Percentiles rank a stretch among this genome's conserved stretches.
These are phyloP conservation scores for Dolomedes plantarius DNA, from an alignment of 2,888 invertebrate species.

Conservation along the genomic window DNA sequence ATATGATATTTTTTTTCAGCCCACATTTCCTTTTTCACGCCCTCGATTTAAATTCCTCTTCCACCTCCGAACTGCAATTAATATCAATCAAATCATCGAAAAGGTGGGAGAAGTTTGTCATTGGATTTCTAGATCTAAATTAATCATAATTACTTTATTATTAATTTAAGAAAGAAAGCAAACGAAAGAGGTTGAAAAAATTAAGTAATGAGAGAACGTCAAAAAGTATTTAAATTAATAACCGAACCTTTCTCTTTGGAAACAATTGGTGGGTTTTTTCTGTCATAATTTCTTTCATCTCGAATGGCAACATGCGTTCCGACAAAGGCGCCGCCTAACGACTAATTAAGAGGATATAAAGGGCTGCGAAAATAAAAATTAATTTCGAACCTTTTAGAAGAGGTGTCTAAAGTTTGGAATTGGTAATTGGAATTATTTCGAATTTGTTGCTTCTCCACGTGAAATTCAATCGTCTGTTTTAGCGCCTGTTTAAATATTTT, in stretches of 20 bases:
- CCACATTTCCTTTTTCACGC: conserved; percentile 24
- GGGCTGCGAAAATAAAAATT: conserved; percentile 57
- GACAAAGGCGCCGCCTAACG: conserved; percentile 70
- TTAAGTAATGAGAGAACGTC: conserved; percentile 68
- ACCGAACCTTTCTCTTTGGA: conserved; percentile 64
- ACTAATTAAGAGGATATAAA: conserved; percentile 66
- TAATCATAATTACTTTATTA: conserved; percentile 70
- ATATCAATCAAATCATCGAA: conserved; percentile 61
- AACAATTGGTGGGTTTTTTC: conserved; percentile 50
- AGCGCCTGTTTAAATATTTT: conserved; percentile 29
- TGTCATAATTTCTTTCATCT: conserved; percentile 65
- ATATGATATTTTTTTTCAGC: not conserved
- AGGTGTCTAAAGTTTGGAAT: conserved; percentile 61
- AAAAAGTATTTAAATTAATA: conserved; percentile 71
- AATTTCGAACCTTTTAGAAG: conserved; percentile 49
- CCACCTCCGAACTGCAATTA: conserved; percentile 41
- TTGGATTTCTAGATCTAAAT: conserved; percentile 59
- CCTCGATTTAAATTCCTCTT: conserved; percentile 59
- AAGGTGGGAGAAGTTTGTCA: conserved; percentile 65
- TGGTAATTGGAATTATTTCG: conserved; percentile 65
- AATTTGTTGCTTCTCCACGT: conserved; percentile 60
- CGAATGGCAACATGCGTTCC: conserved; percentile 63
- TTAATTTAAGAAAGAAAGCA: conserved; percentile 67
- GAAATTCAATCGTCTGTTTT: conserved; percentile 55
- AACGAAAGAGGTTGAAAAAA: conserved; percentile 35